A percentile compares a stretch with the other conserved stretches of the same genome.
Conservation (phyloP, 2,113 vertebrate genomes). For the Lethenteron reissneri region DNA sequence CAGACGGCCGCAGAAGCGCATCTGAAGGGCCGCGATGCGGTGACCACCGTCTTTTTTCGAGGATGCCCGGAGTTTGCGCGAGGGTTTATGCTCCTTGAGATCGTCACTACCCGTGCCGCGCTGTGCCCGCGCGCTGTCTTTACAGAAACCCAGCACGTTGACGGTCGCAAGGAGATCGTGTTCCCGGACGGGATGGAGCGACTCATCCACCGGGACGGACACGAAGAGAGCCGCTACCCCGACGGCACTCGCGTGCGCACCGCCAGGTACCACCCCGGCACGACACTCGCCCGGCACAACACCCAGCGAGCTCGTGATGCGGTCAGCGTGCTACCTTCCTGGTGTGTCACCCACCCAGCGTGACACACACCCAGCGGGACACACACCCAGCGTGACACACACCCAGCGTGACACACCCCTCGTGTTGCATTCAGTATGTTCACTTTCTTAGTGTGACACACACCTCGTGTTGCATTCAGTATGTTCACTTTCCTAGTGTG, state of each 20-base stretch:
- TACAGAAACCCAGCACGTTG: constrained; percentile 29
- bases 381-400: too few species aligned
- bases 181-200: constrained; percentile 34
- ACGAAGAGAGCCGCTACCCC: constrained; percentile 29
- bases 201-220: constrained; percentile 17
- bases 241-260: constrained; percentile 31
- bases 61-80: not conserved
- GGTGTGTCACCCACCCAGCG: too few species aligned
- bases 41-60: not conserved
- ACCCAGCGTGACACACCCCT: too few species aligned
- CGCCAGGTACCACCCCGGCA: constrained; percentile 19
- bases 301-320: too few species aligned
- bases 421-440: too few species aligned
- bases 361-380: too few species aligned
- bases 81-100: not conserved
- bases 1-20: too few species aligned
- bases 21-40: not conserved
- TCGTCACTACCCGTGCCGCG: not conserved
- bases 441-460: too few species aligned
- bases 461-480: too few species aligned
- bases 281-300: not conserved
- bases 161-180: constrained; percentile 27
- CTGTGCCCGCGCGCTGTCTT: not conserved
- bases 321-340: not conserved
- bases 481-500: too few species aligned